Base-by-base conservation (phyloP, 1,140 invertebrate species). In the Drosophila erecta region DNA sequence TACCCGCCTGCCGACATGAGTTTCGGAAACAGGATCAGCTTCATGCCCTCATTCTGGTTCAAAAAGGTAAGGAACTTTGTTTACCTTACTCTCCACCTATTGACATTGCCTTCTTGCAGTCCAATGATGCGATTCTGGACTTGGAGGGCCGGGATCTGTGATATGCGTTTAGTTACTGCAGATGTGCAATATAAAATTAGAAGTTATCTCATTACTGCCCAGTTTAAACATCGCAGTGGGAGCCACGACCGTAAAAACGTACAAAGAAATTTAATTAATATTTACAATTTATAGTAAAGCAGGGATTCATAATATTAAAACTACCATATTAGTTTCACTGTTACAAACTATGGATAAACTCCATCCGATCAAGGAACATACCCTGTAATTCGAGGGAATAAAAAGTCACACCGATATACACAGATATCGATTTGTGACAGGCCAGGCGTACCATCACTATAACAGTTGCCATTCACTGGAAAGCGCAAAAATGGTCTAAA, bases 11-110 rank as follows among this genome's bases (percentile, higher is more conserved):
- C 94, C 12, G 93, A 96, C 69, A 97, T 98, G 95, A 93, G 93
- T 1, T 94, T 96, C 24, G 77, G 97, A 4, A 92, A 94, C 22
- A 93, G 93, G 60, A 76, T 95, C n/a, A 95, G 97, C 74, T 98
- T 98, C 84, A 95, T 93, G 91, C 94, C 95, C 2, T 94, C 96
- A 65, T 95, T 94, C 79, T 98, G 97, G 97, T 98, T 98, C 94
- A 96, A 96, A 60, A 94, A 95, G 65, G 97, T 98, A 7, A 33
- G 7, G 24, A 4, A 6, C 30, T 5, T 33, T 10, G 12, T 12
- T 46, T 22, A 7, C 3, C 17, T 11, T 41, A 15, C 11, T 8
- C 30, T 20, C 2, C 14, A 38, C 38, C n/a, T 44, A 43, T 20
- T 61, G 4, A 33, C 41, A 10, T 43, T 47, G 20, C 47, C 35